phyloP scores from a whole-genome alignment of 92 coral and sea anemone species.

The Epizoanthus illoricatus region DNA sequence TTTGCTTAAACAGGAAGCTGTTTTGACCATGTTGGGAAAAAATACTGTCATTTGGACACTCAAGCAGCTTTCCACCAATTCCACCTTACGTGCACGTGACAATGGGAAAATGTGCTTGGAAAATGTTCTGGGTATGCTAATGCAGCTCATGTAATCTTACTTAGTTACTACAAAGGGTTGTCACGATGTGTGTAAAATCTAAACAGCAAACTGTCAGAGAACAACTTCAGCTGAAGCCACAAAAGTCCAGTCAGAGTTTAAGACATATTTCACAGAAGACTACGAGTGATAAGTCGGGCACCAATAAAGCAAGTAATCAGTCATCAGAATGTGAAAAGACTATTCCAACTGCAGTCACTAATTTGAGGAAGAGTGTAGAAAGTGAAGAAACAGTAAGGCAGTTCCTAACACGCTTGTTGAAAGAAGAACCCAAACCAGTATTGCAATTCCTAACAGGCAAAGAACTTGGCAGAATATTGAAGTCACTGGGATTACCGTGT shows the following conservation, averaged over 20 bases:
- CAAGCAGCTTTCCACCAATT: conserved; percentile 17
- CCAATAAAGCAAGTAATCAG: background rate
- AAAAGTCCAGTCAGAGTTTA: too few species aligned
- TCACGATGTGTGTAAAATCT: too few species aligned
- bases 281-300: too few species aligned
- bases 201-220: too few species aligned
- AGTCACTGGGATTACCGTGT: too few species aligned
- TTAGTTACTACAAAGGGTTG: conserved; percentile 28
- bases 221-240: conserved; percentile 42
- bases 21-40: background rate
- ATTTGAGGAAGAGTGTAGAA: too few species aligned
- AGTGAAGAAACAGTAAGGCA: too few species aligned
- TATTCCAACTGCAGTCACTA: background rate
- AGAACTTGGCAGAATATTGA: too few species aligned
- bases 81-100: background rate
- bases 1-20: too few species aligned
- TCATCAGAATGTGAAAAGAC: background rate
- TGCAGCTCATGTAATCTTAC: conserved; percentile 27
- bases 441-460: conserved; percentile 17
- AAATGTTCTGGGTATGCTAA: conserved; percentile 10
- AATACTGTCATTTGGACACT: conserved; percentile 27
- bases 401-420: background rate
- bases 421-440: background rate
- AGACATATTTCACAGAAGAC: too few species aligned
- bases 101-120: conserved; percentile 13